These are phyloP conservation scores for Lamellibrachia columna DNA, from an alignment of 2,888 invertebrate species.

Conservation along the genomic window DNA sequence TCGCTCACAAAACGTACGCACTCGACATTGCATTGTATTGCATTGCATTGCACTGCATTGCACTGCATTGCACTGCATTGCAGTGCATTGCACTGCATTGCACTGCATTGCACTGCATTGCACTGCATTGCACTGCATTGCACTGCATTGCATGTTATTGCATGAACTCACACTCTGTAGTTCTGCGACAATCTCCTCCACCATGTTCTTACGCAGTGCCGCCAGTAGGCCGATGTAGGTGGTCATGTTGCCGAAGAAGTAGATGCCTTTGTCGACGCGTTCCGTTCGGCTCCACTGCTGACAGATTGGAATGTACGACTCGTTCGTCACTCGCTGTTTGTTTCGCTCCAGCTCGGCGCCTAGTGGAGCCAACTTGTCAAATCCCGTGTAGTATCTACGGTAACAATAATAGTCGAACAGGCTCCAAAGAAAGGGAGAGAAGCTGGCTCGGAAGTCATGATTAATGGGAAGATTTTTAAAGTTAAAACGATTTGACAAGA, in stretches of 20 bases:
- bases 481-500: neutral
- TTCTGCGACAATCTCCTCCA: conserved; percentile 21
- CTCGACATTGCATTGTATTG: neutral
- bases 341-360: conserved; percentile 5
- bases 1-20: neutral
- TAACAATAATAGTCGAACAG: neutral
- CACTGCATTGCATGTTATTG: no score
- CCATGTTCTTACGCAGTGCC: conserved; percentile 24
- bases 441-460: neutral
- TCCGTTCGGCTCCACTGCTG: neutral
- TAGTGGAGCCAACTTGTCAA: neutral
- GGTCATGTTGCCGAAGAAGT: conserved; percentile 33
- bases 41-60: no score
- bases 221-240: conserved; percentile 28
- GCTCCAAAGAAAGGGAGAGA: neutral
- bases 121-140: no score
- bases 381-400: neutral
- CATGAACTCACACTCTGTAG: conserved; percentile 19
- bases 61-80: no score
- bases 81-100: no score
- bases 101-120: no score
- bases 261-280: conserved; percentile 23
- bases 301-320: neutral
- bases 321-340: conserved; percentile 18
- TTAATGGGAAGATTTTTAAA: no score